Base-by-base conservation (phyloP, 2,113 vertebrate genomes). In the Syrmaticus mikado region DNA sequence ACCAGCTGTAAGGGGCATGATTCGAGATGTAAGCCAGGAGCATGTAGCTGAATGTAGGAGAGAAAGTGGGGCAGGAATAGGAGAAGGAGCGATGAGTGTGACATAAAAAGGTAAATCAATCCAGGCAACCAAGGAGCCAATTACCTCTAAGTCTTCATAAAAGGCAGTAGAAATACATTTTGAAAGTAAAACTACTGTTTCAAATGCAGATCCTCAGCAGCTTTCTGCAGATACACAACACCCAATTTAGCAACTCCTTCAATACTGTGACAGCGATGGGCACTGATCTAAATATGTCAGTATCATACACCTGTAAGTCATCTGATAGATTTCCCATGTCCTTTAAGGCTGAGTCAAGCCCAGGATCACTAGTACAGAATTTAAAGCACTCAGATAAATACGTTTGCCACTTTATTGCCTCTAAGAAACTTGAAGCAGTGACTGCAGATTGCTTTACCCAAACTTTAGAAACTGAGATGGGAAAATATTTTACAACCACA, bases 401-500 rank as follows among this genome's bases (percentile, higher is more conserved):
- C 79, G 10, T 11, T 90, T 30, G 41, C 19, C 3, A 7, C 50
- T 89, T 85, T 43, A 46, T 79, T 48, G 48, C 85, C 14, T 45
- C 80, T 61, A 58, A 71, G 36, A 58, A 90, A 88, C 65, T 53
- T 30, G 64, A 88, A 93, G 76, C 64, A 74, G 55, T 0, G 4
- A 53, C 60, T 85, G 22, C 60, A 22, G 14, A 32, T 85, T 73
- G 25, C n/a, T 93, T 81, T 74, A 67, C 24, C 38, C 8, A 8
- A 88, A 74, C 65, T 65, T 83, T 55, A 71, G 61, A 92, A 77
- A 62, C 34, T 10, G 27, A 80, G 55, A 62, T 86, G 89, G 55
- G 45, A 92, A 85, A 85, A 83, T 70, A 76, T 41, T 85, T 85
- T 58, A 73, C 40, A 85, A 80, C 30, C 85, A n/a, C 60, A 70